phyloP scores from a whole-genome alignment of 2,797 vertebrate species.

The Orestias chungarensis region DNA sequence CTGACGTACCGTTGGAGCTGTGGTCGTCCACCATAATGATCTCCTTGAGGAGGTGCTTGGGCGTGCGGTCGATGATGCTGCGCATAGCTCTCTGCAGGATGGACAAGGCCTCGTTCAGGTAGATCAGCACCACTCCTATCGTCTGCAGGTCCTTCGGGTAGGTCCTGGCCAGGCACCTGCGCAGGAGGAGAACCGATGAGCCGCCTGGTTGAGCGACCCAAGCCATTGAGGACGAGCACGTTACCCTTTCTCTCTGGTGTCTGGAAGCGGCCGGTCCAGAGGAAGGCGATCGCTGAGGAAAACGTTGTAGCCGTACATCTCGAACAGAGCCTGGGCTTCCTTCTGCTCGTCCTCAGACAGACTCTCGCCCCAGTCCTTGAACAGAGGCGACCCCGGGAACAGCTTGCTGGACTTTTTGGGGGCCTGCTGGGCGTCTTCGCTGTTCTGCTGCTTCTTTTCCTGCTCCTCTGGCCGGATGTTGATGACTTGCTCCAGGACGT shows the following conservation, averaged over 20 bases:
- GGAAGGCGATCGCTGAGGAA: conserved; percentile 92
- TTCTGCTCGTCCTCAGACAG: conserved; percentile 86
- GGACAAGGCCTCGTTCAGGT: conserved; percentile 82
- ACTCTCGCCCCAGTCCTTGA: conserved; percentile 86
- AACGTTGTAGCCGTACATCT: conserved; percentile 92
- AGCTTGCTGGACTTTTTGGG: conserved; percentile 32
- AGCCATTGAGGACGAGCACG: too few species aligned
- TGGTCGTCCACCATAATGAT: conserved; percentile 84
- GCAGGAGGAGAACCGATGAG: conserved; percentile 10
- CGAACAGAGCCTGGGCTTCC: conserved; percentile 84
- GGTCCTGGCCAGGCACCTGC: conserved; percentile 76
- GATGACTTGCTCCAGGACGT: not conserved
- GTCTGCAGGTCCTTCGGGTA: conserved; percentile 79
- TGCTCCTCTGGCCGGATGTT: not conserved
- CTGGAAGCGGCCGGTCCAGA: conserved; percentile 83
- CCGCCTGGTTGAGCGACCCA: too few species aligned
- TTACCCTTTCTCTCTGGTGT: conserved; percentile 76
- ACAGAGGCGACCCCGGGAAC: conserved; percentile 72
- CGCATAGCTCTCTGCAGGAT: conserved; percentile 77
- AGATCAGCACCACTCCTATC: conserved; percentile 80
- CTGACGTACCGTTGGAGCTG: conserved; percentile 76
- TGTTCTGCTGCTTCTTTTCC: not conserved
- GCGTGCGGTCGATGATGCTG: conserved; percentile 78
- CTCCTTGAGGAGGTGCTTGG: conserved; percentile 77
- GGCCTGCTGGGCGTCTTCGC: not conserved